Conservation (phyloP, 2,888 invertebrate genomes). For the Andrena minutula region DNA sequence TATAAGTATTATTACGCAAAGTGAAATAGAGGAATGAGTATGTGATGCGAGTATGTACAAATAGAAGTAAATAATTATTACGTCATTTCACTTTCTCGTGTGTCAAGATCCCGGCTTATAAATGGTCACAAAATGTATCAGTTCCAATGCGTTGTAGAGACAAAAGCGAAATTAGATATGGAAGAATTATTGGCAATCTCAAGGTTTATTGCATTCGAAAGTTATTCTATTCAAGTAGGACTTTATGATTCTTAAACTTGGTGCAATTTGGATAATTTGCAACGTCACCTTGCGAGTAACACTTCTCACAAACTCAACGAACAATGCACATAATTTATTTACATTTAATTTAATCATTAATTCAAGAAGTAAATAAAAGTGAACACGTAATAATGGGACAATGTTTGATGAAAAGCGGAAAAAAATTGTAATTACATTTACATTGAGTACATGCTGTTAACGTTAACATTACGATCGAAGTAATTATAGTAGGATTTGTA, state of each 20-base stretch:
- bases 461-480: neutral
- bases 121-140: slow-evolving; percentile 8
- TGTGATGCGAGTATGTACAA: slow-evolving; percentile 50
- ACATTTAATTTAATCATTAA: slow-evolving; percentile 5
- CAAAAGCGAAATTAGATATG: slow-evolving; percentile 15
- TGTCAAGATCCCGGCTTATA: slow-evolving; percentile 17
- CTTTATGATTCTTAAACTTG: neutral
- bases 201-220: neutral
- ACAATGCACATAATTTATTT: slow-evolving; percentile 10
- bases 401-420: neutral
- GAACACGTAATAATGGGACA: neutral
- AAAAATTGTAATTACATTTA: neutral
- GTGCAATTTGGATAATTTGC: neutral
- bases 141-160: slow-evolving; percentile 13
- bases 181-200: slow-evolving; percentile 5
- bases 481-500: slow-evolving; percentile 1
- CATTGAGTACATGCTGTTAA: neutral
- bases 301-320: neutral
- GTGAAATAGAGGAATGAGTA: slow-evolving; percentile 38
- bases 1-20: slow-evolving; percentile 47
- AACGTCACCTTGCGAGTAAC: neutral
- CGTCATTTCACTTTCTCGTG: slow-evolving; percentile 33
- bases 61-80: slow-evolving; percentile 44
- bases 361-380: slow-evolving; percentile 10
- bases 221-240: slow-evolving; percentile 1